A percentile compares a stretch with the other conserved stretches of the same genome.
These are phyloP conservation scores for Mylabris sibirica DNA, from an alignment of 2,888 invertebrate genomes.

Conservation along the genomic window DNA sequence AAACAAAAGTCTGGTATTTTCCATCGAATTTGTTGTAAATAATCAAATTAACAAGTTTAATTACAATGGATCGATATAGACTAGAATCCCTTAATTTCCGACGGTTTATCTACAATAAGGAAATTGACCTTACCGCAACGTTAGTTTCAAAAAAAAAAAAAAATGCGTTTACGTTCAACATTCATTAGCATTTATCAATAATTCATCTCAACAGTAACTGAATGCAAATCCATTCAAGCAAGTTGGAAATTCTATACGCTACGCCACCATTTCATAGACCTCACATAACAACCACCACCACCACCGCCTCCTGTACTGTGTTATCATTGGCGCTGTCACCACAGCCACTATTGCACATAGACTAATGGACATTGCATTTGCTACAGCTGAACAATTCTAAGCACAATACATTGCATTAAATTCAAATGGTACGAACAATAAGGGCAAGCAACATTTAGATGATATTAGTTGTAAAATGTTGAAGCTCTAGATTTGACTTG, in stretches of 20 bases:
- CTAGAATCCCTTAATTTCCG: background rate
- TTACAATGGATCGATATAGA: background rate
- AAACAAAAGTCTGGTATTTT: background rate
- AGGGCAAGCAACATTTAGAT: constrained; percentile 46
- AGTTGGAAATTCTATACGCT: constrained; percentile 26
- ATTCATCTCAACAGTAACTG: constrained; percentile 32
- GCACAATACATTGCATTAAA: constrained; percentile 47
- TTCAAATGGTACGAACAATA: constrained; percentile 44
- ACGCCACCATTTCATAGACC: constrained; percentile 14
- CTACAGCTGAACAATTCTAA: constrained; percentile 44
- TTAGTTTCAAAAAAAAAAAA: background rate
- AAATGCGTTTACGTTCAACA: constrained; percentile 17
- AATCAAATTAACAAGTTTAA: background rate
- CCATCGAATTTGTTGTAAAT: background rate
- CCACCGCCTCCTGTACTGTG: constrained; percentile 21
- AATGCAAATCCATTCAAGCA: constrained; percentile 32
- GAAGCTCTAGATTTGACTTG: constrained; percentile 15
- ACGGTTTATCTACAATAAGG: background rate
- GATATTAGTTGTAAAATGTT: constrained; percentile 43
- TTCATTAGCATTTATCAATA: constrained; percentile 34
- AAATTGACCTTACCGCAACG: background rate
- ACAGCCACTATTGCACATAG: constrained; percentile 32
- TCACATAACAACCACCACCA: background rate
- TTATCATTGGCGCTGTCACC: constrained; percentile 22
- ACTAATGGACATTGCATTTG: constrained; percentile 47